Evolutionary conservation across 2,113 vertebrate genomes (phyloP), one percentile per base, ranked within the genome.

Genomic region (Perca fluviatilis): DNA sequence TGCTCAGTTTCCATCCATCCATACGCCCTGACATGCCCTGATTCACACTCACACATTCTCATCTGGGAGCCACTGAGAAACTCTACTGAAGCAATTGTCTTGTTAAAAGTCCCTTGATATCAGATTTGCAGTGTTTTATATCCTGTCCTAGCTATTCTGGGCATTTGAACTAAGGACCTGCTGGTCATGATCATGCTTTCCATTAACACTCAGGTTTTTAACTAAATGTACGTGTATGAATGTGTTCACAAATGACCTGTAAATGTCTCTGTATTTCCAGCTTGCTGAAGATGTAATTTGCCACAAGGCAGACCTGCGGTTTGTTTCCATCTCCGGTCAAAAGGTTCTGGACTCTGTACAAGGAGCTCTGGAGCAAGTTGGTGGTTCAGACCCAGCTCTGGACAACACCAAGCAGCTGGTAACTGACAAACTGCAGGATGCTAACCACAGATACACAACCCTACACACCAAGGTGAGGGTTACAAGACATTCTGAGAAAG

Each of bases 281-380:
- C 96, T 99, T 83, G 96, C 95, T 0, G 98, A 99, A 79, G 98
- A 99, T 0, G 96, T 99, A 0, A 98, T 99, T 90, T 99, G 98
- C 82, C 98, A 99, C 95, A 99, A 99, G 86, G 98, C 98, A 0
- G 98, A 99, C 91, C 92, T 99, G 90, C 96, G 98, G 33, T 99
- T 98, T 8, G 95, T 99, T 6, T 97, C 97, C 77, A 99, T 99
- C 92, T 99, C 98, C 0, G 98, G 97, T 9, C 97, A 99, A 94
- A 99, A 99, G 88, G 97, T 98, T 33, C 93, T 97, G 79, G 97
- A 99, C 63, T 96, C 93, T 0, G 89, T 94, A 65, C 94, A 94
- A 64, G 94, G 89, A 14, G 85, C 94, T 56, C 57, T 92, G 86
- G 95, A 96, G 70, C 93, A 83, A 36, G 93, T 85, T 0, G 83